Conservation (phyloP, 2,113 vertebrate species). For the Alligator mississippiensis region DNA sequence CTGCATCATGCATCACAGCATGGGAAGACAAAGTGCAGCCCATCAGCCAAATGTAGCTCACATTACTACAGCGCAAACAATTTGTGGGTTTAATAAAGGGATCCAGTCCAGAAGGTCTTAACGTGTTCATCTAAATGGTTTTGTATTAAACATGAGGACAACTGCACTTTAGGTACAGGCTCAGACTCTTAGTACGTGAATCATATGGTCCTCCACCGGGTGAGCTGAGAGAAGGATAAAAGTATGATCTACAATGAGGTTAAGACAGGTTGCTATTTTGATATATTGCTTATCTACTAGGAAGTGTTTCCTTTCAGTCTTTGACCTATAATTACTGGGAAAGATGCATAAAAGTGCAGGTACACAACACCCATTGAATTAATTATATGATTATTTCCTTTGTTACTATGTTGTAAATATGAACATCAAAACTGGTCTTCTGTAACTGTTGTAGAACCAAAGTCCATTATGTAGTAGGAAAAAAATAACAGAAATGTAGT, state of each 20-base stretch:
- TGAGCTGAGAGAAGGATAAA: background rate
- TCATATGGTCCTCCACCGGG: background rate
- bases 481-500: too few relatives aligned
- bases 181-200: background rate
- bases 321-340: background rate
- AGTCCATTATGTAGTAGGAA: too few relatives aligned
- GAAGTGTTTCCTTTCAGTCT: background rate
- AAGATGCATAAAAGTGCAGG: background rate
- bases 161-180: background rate
- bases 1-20: background rate
- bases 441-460: background rate
- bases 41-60: background rate
- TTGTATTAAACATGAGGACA: background rate
- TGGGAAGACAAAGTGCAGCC: background rate
- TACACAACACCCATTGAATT: background rate
- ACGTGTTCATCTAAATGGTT: background rate
- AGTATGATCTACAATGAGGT: background rate
- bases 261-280: background rate
- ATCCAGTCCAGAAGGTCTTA: background rate
- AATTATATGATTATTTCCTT: background rate
- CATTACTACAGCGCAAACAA: background rate
- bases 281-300: background rate
- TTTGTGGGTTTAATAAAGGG: background rate
- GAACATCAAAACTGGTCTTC: background rate
- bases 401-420: background rate